Evolutionary conservation across 2,113 vertebrate genomes (phyloP), one percentile per base, ranked within the genome.

Genomic region (Limanda limanda): DNA sequence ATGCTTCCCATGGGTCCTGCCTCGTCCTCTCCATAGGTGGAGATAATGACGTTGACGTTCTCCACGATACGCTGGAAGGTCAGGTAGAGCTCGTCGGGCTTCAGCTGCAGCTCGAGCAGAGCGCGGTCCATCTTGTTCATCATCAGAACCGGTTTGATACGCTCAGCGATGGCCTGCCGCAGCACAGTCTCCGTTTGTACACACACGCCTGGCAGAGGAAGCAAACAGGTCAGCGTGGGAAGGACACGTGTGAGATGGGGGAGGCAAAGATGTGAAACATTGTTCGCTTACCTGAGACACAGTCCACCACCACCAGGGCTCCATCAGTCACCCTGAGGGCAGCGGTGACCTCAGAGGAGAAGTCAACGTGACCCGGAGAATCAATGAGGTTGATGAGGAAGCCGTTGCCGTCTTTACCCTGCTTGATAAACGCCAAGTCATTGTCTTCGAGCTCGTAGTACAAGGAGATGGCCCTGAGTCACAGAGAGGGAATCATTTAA

Each of bases 121-220:
- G 97, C 97, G 0, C 96, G 93, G 93, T 99, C 97, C 97, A 99
- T 99, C 90, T 99, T 98, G 89, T 98, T 99, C 96, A 99, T 99
- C 98, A 99, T 99, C 79, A 99, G 92, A 18, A 99, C 97, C 0
- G 97, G 97, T 65, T 97, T 98, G 92, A 99, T 99, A 68, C 97
- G 94, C 91, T 98, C 97, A 0, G 96, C 97, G 1, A 98, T 98
- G 57, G 97, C 97, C 93, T 98, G 97, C 1, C 97, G 95, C 87
- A 99, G 94, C 58, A 99, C 97, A 0, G 97, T 99, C 91, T 99
- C 98, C 0, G 98, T 99, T 95, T 99, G 97, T 74, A 99, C 96
- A 0, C 98, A 99, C 66, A 99, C 97, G 0, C 97, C 98, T 98
- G 86, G 1, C 12, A 73, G 14, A 51, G 63, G 18, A 57, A 37